Base-by-base conservation (phyloP, 2,797 vertebrate genomes). In the Lithobates pipiens region DNA sequence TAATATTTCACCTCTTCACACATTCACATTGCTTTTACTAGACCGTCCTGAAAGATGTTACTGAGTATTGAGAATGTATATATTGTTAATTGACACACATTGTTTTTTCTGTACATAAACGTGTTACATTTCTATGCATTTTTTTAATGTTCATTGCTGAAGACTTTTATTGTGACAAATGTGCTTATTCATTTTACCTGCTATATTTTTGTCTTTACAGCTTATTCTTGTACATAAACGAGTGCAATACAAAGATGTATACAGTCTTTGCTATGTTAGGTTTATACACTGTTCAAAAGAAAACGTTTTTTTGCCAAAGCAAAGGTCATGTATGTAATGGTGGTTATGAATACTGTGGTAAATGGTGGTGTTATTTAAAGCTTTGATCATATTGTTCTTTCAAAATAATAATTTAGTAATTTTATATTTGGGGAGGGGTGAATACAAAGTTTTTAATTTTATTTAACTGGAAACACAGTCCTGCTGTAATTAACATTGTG, bases 181-280 rank as follows among this genome's bases (percentile, higher is more conserved):
- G 89, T 91, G 88, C 89, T 92, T 91, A 88, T 93, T 91, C 89
- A 89, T 92, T 87, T 85, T 91, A 89, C 88, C 91, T 89, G 88
- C 91, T 89, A 77, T 86, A 88, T 80, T 89, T 92, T 91, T 94
- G 92, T 90, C 91, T 86, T 88, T 93, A 95, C 90, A 90, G 94
- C 95, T 94, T 95, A 95, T 94, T 94, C 94, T 90, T 96, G 94
- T 95, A 95, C 91, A 94, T 96, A 95, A 94, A 94, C 92, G 95
- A 96, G 96, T 99, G 97, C 97, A 98, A 97, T 99, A 97, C 96
- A 95, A 91, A 96, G 96, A 93, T 94, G 95, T 95, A 94, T 90
- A 95, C 93, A 95, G 91, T 97, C 94, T 96, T 95, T 97, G 95
- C 95, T 95, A 94, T 94, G 91, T 95, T 96, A 92, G 92, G 92